phyloP scores from a whole-genome alignment of 2,113 vertebrate species.

The Sigmodon hispidus region DNA sequence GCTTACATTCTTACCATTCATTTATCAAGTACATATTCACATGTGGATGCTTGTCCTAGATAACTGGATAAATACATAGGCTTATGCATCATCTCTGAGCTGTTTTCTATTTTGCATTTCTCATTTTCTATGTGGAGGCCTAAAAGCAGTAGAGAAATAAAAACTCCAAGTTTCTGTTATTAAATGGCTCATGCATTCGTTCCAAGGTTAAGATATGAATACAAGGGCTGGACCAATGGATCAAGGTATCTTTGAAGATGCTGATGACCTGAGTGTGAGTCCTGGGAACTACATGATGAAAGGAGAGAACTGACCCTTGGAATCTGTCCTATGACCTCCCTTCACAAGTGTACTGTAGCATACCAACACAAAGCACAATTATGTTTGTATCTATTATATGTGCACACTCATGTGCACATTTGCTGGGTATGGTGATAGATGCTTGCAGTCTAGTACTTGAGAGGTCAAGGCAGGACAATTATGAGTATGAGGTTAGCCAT shows the following conservation, averaged over 20 bases:
- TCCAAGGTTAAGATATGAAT: background rate
- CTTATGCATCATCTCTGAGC: background rate
- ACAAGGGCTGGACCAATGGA: background rate
- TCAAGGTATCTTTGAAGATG: background rate
- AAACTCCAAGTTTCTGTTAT: background rate
- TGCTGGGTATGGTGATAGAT: too few relatives aligned
- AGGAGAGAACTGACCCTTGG: background rate
- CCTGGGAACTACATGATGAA: background rate
- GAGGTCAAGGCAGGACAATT: background rate
- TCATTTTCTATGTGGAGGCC: background rate
- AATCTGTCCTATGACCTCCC: background rate
- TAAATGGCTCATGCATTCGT: background rate
- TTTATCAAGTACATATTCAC: background rate
- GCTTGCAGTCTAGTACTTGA: background rate
- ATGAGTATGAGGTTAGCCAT: background rate
- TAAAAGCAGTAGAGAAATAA: background rate
- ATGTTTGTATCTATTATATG: background rate
- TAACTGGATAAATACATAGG: background rate
- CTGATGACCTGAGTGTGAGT: background rate
- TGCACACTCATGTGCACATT: background rate
- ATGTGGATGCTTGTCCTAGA: background rate
- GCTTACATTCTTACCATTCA: background rate
- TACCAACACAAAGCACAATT: background rate
- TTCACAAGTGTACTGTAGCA: background rate
- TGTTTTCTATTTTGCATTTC: background rate